A percentile compares a stretch with the other conserved stretches of the same genome.
phyloP scores from a whole-genome alignment of 2,797 vertebrate species.

The Amblyopsis hoosieri region DNA sequence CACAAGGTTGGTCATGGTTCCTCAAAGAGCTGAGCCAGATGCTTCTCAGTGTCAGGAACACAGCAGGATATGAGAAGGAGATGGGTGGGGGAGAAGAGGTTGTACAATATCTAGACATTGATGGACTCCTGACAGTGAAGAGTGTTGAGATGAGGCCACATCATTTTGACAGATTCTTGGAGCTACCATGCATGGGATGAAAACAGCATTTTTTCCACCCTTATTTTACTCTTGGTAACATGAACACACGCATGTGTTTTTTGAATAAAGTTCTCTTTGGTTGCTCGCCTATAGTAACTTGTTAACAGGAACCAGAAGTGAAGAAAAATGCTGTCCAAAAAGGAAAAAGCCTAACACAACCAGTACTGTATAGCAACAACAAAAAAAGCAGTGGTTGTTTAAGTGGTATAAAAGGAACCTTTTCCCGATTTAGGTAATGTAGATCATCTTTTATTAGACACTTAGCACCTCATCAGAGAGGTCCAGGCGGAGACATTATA shows the following conservation, averaged over 20 bases:
- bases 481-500: constrained; percentile 69
- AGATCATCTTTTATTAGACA: constrained; percentile 74
- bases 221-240: neutral
- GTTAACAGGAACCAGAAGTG: neutral
- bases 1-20: constrained; percentile 8
- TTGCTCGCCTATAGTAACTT: neutral
- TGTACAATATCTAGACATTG: neutral
- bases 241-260: neutral
- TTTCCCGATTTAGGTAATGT: constrained; percentile 69
- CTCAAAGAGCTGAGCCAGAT: constrained; percentile 9
- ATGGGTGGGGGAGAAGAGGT: neutral
- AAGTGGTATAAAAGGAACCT: constrained; percentile 52
- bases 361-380: constrained; percentile 32
- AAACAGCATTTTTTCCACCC: neutral
- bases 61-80: neutral
- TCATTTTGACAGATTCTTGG: constrained; percentile 6
- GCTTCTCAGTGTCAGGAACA: neutral
- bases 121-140: neutral
- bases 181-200: neutral
- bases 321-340: too few species aligned
- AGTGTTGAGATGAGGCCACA: constrained; percentile 1
- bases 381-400: constrained; percentile 38
- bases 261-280: neutral
- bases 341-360: too few species aligned
- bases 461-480: constrained; percentile 81